These are phyloP conservation scores for Chironomus tentans DNA, from an alignment of 2,888 invertebrate species.

Conservation along the genomic window DNA sequence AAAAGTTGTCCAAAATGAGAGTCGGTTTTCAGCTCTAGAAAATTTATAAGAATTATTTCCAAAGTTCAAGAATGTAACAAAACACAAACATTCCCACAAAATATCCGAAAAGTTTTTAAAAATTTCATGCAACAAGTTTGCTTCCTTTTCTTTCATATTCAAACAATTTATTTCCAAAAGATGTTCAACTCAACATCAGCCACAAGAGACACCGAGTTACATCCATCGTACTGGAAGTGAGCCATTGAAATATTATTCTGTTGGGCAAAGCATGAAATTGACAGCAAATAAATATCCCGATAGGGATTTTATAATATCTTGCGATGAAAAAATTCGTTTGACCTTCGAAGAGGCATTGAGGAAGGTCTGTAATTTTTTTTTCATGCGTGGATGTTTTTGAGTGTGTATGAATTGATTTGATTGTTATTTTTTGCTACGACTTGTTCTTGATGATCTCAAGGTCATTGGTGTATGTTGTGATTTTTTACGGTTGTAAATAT, in stretches of 20 bases:
- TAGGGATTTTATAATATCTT: slow-evolving; percentile 49
- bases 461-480: no score
- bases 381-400: not conserved
- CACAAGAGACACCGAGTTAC: slow-evolving; percentile 41
- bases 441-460: no score
- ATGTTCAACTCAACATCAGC: not conserved
- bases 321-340: slow-evolving; percentile 45
- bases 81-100: no score
- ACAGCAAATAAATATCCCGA: slow-evolving; percentile 48
- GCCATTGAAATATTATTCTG: slow-evolving; percentile 46
- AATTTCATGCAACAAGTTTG: no score
- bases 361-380: slow-evolving; percentile 34
- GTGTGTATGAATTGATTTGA: not conserved
- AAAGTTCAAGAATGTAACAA: no score
- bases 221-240: slow-evolving; percentile 43
- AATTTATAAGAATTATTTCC: no score
- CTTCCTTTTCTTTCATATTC: no score
- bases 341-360: slow-evolving; percentile 46
- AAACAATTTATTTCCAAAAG: not conserved
- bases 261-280: slow-evolving; percentile 50
- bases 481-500: no score
- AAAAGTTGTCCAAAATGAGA: no score
- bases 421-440: no score
- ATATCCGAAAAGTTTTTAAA: no score
- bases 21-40: no score